These are phyloP conservation scores for Psylliodes chrysocephalus DNA, from an alignment of 2,888 invertebrate species.

Conservation along the genomic window DNA sequence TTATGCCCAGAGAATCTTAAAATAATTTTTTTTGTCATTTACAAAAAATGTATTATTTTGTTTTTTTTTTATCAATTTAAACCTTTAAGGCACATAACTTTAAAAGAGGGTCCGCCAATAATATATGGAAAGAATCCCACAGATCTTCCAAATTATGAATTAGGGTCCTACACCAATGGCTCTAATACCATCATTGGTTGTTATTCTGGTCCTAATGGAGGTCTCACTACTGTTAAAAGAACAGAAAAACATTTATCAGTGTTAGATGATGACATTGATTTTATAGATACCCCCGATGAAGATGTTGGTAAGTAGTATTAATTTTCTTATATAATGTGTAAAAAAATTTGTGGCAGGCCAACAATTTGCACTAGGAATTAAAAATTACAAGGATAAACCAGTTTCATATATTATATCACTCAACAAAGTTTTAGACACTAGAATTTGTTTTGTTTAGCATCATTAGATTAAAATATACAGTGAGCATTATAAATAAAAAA, in stretches of 20 bases:
- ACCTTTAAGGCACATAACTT: slow-evolving; percentile 53
- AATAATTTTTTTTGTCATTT: too few species aligned
- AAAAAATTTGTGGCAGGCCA: not conserved
- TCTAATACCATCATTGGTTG: slow-evolving; percentile 74
- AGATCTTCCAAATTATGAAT: slow-evolving; percentile 73
- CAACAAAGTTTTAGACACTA: too few species aligned
- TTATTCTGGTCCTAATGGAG: slow-evolving; percentile 84
- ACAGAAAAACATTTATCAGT: slow-evolving; percentile 74
- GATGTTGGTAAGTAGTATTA: slow-evolving; percentile 56
- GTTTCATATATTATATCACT: too few species aligned
- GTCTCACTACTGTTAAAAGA: slow-evolving; percentile 78
- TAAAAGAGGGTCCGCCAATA: slow-evolving; percentile 68
- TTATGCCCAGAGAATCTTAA: too few species aligned
- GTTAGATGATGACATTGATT: slow-evolving; percentile 76
- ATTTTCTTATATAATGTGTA: not conserved
- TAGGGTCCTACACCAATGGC: slow-evolving; percentile 67
- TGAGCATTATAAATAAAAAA: too few species aligned
- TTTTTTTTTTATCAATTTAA: too few species aligned
- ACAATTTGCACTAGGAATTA: too few species aligned
- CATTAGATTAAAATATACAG: too few species aligned
- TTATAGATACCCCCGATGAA: slow-evolving; percentile 70
- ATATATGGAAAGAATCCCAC: slow-evolving; percentile 78
- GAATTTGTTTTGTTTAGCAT: too few species aligned
- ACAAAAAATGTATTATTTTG: too few species aligned
- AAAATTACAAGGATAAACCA: too few species aligned